These are phyloP conservation scores for Lasioglossum malachurum DNA, from an alignment of 2,888 invertebrate genomes.

Conservation along the genomic window DNA sequence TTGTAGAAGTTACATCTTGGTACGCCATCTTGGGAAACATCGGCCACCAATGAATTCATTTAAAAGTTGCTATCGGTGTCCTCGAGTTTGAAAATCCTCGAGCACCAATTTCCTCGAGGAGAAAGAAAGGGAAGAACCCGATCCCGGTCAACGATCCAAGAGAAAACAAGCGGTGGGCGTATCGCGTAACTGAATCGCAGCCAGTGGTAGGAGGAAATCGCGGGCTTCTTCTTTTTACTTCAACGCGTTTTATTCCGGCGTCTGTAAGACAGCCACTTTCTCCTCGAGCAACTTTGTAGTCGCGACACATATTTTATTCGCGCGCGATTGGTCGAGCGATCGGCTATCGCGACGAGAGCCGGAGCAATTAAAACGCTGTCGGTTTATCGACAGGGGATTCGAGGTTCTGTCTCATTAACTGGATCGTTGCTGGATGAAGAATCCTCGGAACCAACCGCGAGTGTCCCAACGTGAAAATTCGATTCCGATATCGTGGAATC, in stretches of 20 bases:
- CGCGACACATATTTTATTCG: neutral
- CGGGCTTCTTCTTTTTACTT: neutral
- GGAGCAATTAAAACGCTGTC: constrained; percentile 1
- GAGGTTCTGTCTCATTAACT: constrained; percentile 1
- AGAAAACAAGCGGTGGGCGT: constrained; percentile 1
- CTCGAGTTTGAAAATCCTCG: neutral
- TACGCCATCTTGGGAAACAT: neutral
- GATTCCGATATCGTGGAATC: neutral
- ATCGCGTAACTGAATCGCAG: neutral
- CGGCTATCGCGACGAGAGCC: neutral
- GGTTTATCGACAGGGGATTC: neutral
- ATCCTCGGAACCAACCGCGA: neutral
- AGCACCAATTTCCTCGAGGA: neutral
- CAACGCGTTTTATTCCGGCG: neutral
- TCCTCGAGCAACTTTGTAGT: neutral
- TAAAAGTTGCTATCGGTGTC: neutral
- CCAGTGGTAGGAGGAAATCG: constrained; percentile 4
- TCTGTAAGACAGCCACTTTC: constrained; percentile 26
- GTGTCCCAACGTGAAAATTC: neutral
- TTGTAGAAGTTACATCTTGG: neutral
- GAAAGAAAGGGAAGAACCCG: neutral
- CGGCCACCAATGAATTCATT: neutral
- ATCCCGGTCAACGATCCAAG: constrained; percentile 3
- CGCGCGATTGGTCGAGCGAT: neutral
- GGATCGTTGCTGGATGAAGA: neutral